Evolutionary conservation across 2,113 vertebrate genomes (phyloP).

Genomic region (Pelecanoides urinatrix): DNA sequence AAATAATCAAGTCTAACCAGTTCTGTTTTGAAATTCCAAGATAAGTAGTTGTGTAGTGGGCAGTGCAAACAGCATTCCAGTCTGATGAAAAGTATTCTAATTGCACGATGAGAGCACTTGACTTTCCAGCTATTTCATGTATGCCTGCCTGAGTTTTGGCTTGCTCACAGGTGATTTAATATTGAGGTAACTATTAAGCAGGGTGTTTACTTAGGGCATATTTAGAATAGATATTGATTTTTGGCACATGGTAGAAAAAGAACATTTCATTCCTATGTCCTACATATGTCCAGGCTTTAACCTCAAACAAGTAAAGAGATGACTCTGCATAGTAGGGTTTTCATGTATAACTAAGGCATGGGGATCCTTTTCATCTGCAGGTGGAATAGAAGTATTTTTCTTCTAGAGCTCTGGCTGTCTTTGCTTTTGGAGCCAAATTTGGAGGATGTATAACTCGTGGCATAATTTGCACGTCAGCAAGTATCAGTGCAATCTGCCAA

Average conservation of each 20-base stretch:
- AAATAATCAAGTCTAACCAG: background rate
- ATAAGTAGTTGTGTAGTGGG: background rate
- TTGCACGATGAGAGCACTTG: background rate
- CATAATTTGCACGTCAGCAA: background rate
- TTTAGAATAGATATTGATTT: background rate
- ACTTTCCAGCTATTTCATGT: background rate
- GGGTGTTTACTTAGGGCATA: background rate
- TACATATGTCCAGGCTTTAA: background rate
- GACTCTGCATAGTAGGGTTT: background rate
- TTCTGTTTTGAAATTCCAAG: background rate
- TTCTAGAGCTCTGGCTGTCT: background rate
- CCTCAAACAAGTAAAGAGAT: background rate
- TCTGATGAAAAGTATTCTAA: background rate
- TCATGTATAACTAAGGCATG: fast-evolving
- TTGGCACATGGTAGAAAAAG: background rate
- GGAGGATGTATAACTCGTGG: background rate
- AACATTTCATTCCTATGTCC: background rate
- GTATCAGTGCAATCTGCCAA: background rate
- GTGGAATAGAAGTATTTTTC: background rate
- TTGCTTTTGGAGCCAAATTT: background rate
- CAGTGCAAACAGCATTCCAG: conserved; percentile 8
- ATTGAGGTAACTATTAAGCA: background rate
- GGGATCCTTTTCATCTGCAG: background rate
- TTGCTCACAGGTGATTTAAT: background rate
- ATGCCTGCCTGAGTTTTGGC: background rate